Percentiles rank a stretch among this genome's conserved stretches.
phyloP scores from a whole-genome alignment of 1,140 invertebrate species.

The Chelonus insularis region DNA sequence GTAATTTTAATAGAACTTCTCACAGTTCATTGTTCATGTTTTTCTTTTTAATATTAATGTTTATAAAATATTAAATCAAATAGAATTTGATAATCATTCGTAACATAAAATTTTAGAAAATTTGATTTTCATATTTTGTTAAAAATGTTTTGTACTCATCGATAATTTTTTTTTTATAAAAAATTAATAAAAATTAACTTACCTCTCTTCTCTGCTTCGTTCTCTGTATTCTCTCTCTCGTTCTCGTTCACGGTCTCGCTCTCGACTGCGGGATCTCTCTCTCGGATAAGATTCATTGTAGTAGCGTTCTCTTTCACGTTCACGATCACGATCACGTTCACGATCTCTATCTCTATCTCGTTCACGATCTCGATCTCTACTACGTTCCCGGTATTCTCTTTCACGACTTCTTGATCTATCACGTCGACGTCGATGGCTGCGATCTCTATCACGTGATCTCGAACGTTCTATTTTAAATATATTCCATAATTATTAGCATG shows the following conservation, averaged over 20 bases:
- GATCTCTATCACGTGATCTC: constrained; percentile 76
- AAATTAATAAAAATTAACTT: constrained; percentile 40
- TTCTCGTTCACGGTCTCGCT: constrained; percentile 69
- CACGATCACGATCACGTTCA: constrained; percentile 68
- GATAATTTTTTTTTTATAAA: constrained; percentile 10
- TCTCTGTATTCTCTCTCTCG: constrained; percentile 68
- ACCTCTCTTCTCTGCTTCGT: constrained; percentile 77
- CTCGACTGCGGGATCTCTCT: constrained; percentile 70
- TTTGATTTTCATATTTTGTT: no score
- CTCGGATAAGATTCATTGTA: constrained; percentile 56
- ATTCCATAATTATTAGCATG: not conserved
- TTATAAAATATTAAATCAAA: no score
- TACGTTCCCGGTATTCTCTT: constrained; percentile 72
- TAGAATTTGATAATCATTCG: no score
- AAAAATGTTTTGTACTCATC: no score
- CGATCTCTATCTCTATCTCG: constrained; percentile 66
- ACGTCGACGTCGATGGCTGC: constrained; percentile 67
- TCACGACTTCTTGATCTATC: constrained; percentile 82
- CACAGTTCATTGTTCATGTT: no score
- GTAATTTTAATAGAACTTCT: no score
- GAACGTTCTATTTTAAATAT: constrained; percentile 65
- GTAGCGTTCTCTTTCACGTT: constrained; percentile 56
- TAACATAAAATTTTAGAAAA: no score
- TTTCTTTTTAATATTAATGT: no score
- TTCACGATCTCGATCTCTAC: constrained; percentile 70